Conservation (phyloP, 2,797 vertebrate genomes). For the Chloroceryle inda region DNA sequence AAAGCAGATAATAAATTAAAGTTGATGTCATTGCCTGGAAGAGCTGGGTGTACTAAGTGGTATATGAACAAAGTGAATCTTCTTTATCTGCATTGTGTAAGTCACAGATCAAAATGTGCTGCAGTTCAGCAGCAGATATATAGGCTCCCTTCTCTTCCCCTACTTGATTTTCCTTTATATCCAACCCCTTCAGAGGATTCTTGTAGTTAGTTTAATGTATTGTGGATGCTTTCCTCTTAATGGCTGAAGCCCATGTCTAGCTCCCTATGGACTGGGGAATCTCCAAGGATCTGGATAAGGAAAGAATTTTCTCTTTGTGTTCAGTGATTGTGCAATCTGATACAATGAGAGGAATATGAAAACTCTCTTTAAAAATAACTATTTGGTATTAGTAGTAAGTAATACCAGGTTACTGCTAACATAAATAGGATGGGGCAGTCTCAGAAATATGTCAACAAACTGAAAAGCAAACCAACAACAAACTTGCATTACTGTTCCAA, state of each 20-base stretch:
- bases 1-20: conserved; percentile 9
- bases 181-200: neutral
- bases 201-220: neutral
- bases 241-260: neutral
- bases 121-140: neutral
- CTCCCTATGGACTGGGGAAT: neutral
- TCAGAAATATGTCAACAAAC: neutral
- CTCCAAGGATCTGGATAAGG: neutral
- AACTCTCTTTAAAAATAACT: neutral
- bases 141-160: neutral
- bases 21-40: neutral
- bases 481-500: neutral
- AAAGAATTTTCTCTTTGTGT: neutral
- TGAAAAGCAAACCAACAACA: neutral
- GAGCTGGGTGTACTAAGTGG: neutral
- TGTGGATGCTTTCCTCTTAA: neutral
- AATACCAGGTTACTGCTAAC: neutral
- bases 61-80: neutral
- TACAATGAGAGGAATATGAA: neutral
- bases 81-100: neutral
- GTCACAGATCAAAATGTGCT: neutral
- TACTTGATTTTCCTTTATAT: neutral
- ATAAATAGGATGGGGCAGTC: neutral
- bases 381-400: neutral
- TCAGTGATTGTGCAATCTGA: neutral